These are phyloP conservation scores for Peromyscus maniculatus DNA, from an alignment of 2,113 vertebrate species.

Conservation along the genomic window DNA sequence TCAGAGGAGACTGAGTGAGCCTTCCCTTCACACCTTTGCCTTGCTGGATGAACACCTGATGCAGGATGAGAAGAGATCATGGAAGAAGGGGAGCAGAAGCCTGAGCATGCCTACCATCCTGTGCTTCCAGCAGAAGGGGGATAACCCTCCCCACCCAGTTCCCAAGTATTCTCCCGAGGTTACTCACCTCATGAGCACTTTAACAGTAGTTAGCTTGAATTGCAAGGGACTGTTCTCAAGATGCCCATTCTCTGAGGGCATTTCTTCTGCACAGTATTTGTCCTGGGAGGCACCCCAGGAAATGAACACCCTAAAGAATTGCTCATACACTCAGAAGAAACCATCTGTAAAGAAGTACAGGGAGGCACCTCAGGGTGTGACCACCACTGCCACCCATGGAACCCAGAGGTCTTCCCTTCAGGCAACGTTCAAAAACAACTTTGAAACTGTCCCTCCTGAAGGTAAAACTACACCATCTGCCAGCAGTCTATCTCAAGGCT, in stretches of 20 bases:
- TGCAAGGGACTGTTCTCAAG: background rate
- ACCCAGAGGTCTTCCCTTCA: background rate
- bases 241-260: background rate
- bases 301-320: background rate
- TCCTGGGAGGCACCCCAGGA: background rate
- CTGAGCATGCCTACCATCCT: background rate
- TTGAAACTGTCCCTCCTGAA: background rate
- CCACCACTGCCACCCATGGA: background rate
- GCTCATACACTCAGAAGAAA: no score
- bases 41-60: background rate
- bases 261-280: background rate
- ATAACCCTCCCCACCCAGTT: background rate
- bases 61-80: background rate
- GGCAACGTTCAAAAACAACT: background rate
- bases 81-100: background rate
- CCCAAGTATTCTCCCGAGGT: background rate
- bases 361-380: background rate
- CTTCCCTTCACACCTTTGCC: background rate
- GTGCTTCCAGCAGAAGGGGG: background rate
- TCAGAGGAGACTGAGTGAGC: background rate
- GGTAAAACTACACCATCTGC: fast-evolving
- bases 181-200: background rate
- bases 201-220: background rate
- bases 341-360: background rate
- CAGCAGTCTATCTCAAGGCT: background rate